phyloP scores from a whole-genome alignment of 2,113 vertebrate genomes.

The Mirza zaza region DNA sequence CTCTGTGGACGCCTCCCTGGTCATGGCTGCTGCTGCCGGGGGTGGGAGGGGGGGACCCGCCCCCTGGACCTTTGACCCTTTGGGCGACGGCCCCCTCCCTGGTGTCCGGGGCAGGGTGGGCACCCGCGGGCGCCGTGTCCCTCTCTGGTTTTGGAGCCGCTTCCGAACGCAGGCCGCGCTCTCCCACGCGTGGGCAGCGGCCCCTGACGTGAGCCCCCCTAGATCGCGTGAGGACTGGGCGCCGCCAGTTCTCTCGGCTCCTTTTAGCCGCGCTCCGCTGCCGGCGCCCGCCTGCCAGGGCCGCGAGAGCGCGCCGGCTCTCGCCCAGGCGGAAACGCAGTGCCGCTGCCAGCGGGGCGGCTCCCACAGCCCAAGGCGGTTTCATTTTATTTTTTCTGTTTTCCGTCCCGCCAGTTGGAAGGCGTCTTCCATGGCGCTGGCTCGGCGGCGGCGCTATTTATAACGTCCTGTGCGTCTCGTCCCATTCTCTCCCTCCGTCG shows the following conservation, averaged over 20 bases:
- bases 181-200: accelerated
- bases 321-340: too few relatives aligned
- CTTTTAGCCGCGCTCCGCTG: too few relatives aligned
- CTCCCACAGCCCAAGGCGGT: too few relatives aligned
- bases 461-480: not conserved
- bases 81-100: not conserved
- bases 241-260: not conserved
- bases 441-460: conserved; percentile 21
- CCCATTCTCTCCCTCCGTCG: not conserved
- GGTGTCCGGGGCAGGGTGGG: accelerated
- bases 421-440: not conserved
- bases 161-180: not conserved
- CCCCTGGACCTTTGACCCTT: accelerated
- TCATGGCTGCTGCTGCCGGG: accelerated
- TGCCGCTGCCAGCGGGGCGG: not conserved
- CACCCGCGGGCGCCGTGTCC: accelerated
- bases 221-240: not conserved
- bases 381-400: not conserved
- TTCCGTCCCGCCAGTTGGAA: not conserved
- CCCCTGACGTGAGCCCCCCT: not conserved
- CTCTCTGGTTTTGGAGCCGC: not conserved
- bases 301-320: too few relatives aligned
- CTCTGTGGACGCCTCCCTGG: accelerated
- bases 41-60: accelerated
- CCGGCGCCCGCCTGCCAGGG: too few relatives aligned